Conservation (phyloP, 2,113 vertebrate genomes). For the Eclectus roratus region DNA sequence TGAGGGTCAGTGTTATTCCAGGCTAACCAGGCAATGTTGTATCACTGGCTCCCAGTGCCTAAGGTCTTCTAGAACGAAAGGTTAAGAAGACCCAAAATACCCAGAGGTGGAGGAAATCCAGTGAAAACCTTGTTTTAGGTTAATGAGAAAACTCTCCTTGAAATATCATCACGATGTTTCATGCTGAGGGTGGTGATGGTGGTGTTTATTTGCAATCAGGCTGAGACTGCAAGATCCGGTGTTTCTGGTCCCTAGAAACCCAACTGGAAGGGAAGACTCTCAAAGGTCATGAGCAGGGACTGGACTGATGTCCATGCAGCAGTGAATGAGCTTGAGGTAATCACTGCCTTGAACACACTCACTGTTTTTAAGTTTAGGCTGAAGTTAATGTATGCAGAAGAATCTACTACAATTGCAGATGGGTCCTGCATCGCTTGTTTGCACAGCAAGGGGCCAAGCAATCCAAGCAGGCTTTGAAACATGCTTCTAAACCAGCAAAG, state of each 20-base stretch:
- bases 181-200: background rate
- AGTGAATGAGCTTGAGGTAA: background rate
- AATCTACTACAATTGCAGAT: background rate
- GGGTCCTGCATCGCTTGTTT: background rate
- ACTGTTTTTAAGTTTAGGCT: background rate
- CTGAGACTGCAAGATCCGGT: background rate
- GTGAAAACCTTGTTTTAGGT: background rate
- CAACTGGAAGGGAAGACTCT: background rate
- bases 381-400: background rate
- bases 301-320: background rate
- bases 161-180: background rate
- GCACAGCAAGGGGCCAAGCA: background rate
- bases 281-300: background rate
- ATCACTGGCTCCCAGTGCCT: background rate
- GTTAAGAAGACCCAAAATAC: background rate
- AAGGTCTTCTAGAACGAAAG: background rate
- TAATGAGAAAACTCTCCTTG: background rate
- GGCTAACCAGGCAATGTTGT: background rate
- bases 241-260: background rate
- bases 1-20: background rate
- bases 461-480: slow-evolving; percentile 10
- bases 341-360: background rate
- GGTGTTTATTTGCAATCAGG: background rate
- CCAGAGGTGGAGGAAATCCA: background rate
- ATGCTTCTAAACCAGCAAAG: background rate